Conservation (phyloP, 2,113 vertebrate species). For the Pogona vitticeps region DNA sequence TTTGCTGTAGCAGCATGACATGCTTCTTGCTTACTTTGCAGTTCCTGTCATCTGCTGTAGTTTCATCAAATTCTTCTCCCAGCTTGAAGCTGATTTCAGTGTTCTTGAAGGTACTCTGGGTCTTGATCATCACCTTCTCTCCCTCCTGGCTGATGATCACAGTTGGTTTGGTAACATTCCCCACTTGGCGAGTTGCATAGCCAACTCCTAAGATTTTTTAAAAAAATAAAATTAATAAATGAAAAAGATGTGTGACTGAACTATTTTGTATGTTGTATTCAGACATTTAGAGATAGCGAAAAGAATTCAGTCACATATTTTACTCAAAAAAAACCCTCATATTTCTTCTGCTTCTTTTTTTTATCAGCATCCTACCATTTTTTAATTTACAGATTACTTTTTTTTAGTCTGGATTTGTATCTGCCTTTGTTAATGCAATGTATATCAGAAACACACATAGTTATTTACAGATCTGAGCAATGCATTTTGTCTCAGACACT, state of each 20-base stretch:
- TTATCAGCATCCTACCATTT: not conserved
- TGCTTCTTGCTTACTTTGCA: conserved; percentile 85
- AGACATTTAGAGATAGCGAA: rapidly evolving
- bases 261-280: not conserved
- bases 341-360: not conserved
- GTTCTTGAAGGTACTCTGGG: conserved; percentile 92
- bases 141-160: conserved; percentile 90
- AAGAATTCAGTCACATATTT: not conserved
- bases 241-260: not conserved
- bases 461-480: not conserved
- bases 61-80: conserved; percentile 93
- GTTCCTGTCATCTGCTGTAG: conserved; percentile 88
- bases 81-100: conserved; percentile 91
- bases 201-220: conserved; percentile 80
- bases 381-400: no score
- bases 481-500: not conserved
- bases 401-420: no score
- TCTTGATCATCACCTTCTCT: conserved; percentile 85
- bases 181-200: conserved; percentile 90
- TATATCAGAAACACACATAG: not conserved
- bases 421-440: not conserved
- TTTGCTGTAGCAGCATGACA: rapidly evolving
- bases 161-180: conserved; percentile 92
- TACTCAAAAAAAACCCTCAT: not conserved
- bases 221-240: not conserved